Evolutionary conservation across 2,888 invertebrate genomes (phyloP).

Genomic region (Torymus aiolomorphi): DNA sequence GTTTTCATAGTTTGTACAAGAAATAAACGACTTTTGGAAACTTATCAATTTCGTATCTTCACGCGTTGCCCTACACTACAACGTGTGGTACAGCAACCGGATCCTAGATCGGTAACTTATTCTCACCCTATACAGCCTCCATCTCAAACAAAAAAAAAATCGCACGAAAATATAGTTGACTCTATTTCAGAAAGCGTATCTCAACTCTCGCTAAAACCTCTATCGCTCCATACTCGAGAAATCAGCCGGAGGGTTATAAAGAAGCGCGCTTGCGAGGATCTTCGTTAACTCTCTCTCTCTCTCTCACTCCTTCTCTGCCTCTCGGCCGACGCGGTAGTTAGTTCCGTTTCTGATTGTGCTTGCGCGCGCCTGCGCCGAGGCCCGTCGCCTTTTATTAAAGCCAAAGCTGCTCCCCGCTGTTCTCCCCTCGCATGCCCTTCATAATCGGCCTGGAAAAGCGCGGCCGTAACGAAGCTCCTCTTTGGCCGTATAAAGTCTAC

Average conservation of each 20-base stretch:
- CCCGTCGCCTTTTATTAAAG: constrained; percentile 24
- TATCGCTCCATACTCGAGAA: background rate
- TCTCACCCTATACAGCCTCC: too few species aligned
- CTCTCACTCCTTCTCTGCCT: too few species aligned
- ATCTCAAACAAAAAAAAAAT: too few species aligned
- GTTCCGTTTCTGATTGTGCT: constrained; percentile 30
- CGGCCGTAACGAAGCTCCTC: constrained; percentile 5
- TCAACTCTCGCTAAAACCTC: too few species aligned
- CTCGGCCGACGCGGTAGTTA: background rate
- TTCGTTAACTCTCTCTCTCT: constrained; percentile 12
- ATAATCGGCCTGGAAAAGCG: constrained; percentile 4
- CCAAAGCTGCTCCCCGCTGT: background rate
- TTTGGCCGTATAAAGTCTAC: constrained; percentile 10
- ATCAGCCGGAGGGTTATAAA: background rate
- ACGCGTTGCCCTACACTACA: too few species aligned
- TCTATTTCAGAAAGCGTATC: too few species aligned
- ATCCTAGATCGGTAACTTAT: too few species aligned
- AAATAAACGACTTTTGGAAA: too few species aligned
- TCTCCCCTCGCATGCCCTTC: background rate
- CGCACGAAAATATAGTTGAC: too few species aligned
- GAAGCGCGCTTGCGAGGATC: background rate
- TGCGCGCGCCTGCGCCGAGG: background rate
- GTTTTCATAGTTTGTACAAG: too few species aligned
- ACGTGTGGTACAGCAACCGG: too few species aligned
- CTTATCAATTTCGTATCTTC: too few species aligned